These are phyloP conservation scores for Anguilla obscura DNA, from an alignment of 2,797 vertebrate species.

Conservation along the genomic window DNA sequence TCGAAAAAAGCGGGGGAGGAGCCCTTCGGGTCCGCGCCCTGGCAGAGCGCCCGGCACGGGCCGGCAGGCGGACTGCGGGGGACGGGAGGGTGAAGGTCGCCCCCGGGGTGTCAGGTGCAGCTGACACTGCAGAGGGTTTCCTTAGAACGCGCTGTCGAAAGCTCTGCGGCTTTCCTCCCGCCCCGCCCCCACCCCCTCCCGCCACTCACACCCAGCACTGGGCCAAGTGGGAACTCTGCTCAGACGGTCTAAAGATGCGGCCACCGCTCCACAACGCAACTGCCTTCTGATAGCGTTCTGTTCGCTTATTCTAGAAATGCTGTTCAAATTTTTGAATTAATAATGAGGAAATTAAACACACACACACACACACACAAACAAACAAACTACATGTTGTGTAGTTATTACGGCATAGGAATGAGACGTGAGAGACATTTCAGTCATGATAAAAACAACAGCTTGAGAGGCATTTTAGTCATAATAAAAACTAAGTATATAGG, in stretches of 20 bases:
- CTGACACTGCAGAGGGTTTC: slow-evolving; percentile 53
- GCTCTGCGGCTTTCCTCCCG: slow-evolving; percentile 49
- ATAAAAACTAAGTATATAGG: neutral
- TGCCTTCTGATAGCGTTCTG: neutral
- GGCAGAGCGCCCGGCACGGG: neutral
- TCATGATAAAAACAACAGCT: neutral
- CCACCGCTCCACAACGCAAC: neutral
- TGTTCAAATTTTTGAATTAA: neutral
- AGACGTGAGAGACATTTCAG: neutral
- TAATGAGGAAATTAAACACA: neutral
- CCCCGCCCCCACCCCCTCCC: neutral
- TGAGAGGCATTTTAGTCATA: too few species aligned
- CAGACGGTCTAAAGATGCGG: neutral
- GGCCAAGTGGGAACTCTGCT: neutral
- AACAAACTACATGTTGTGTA: neutral
- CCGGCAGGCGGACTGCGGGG: neutral
- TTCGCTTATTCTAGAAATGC: neutral
- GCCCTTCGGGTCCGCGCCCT: neutral
- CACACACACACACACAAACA: neutral
- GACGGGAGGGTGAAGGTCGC: slow-evolving; percentile 22
- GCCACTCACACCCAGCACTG: neutral
- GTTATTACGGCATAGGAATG: neutral
- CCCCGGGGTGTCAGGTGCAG: slow-evolving; percentile 47
- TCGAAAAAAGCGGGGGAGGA: neutral
- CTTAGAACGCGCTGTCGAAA: slow-evolving; percentile 46